Evolutionary conservation across 1,140 invertebrate genomes (phyloP).

Genomic region (Procambarus virginalis): DNA sequence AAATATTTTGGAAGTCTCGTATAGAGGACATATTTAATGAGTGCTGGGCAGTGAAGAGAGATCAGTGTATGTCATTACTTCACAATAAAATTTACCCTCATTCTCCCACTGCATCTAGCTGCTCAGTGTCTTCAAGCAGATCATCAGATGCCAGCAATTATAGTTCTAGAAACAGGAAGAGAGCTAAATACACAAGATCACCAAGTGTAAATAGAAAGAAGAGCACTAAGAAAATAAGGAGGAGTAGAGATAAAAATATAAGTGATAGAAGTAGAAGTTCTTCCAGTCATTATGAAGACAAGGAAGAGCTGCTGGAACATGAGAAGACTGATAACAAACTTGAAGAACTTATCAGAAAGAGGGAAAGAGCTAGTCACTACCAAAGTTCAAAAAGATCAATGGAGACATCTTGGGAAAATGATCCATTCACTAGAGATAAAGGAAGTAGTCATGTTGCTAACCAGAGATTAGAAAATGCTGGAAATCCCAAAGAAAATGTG

Average conservation of each 20-base stretch:
- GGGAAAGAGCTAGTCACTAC: neutral
- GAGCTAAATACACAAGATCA: neutral
- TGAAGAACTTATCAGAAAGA: neutral
- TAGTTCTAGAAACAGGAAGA: neutral
- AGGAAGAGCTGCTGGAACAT: neutral
- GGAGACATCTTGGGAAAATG: neutral
- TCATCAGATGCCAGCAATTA: neutral
- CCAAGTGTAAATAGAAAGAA: neutral
- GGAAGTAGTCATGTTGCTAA: neutral
- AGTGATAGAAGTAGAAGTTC: too few relatives aligned
- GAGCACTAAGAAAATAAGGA: neutral
- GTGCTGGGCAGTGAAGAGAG: slow-evolving; percentile 6
- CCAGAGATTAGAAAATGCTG: neutral
- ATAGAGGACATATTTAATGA: neutral
- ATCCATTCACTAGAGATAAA: neutral
- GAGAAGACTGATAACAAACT: neutral
- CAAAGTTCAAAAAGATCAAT: neutral
- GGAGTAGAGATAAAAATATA: neutral
- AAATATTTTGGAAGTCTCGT: slow-evolving; percentile 4
- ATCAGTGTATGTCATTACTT: slow-evolving; percentile 17
- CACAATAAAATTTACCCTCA: neutral
- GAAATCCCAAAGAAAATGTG: neutral
- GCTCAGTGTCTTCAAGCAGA: neutral
- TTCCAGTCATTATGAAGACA: neutral
- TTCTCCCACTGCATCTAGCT: neutral